Evolutionary conservation across 2,113 vertebrate species (phyloP), one percentile per base, ranked within the genome.

Genomic region (Seriola quinqueradiata): DNA sequence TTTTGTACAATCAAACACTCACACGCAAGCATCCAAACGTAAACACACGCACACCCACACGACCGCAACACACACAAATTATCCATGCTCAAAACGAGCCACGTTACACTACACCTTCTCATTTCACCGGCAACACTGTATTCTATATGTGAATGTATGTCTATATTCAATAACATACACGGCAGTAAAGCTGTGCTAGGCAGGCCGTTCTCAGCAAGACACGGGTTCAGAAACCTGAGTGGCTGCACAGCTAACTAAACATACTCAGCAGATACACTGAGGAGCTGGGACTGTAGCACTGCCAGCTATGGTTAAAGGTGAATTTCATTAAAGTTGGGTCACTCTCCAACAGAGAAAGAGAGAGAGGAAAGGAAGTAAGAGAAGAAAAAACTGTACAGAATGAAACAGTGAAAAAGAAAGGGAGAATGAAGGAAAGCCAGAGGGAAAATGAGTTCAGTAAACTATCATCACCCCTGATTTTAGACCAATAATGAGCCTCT

Each of bases 1-100:
- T 61, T 92, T 87, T 70, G 87, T 85, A 67, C 87, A 93, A 93
- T 90, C 90, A 90, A 86, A 88, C 85, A 71, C 81, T 88, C 82
- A 76, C 86, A 87, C 70, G 55, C 77, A 74, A 79, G 83, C 84
- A 90, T 72, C 70, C 75, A 81, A 85, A 86, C 12, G 67, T 87
- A 89, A 91, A 91, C 89, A 87, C 28, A 52, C 21, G 19, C 80
- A 83, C 84, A 83, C 90, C 78, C 89, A 88, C 82, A 87, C 84
- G 2, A 78, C 90, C 86, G 28, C 86, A 87, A 68, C 59, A 48
- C 23, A 86, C 74, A 84, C 57, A 83, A 81, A 77, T 61, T 42
- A 60, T 70, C 44, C 59, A 68, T 63, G 74, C 65, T 68, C 50
- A 10, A 25, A 72, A 66, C 21, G 36, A 52, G n/a, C 52, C 19